A percentile compares a stretch with the other conserved stretches of the same genome.
Conservation (phyloP, 2,888 invertebrate genomes). For the Trachelus troglodyta region DNA sequence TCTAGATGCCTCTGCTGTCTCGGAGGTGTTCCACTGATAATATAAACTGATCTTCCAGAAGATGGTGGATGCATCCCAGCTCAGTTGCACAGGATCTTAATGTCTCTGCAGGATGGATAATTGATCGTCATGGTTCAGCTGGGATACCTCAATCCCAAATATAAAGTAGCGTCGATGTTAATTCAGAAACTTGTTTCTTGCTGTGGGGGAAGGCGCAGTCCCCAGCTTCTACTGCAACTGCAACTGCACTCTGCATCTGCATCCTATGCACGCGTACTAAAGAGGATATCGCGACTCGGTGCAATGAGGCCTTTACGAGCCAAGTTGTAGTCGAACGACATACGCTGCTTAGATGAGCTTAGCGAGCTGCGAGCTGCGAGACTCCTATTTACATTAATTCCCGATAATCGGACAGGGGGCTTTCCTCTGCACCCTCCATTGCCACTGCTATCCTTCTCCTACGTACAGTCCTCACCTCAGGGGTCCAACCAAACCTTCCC, state of each 20-base stretch:
- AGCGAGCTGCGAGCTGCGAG: constrained; percentile 30
- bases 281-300: neutral
- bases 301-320: constrained; percentile 24
- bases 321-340: constrained; percentile 31
- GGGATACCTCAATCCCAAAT: neutral
- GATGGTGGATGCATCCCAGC: neutral
- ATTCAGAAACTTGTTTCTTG: neutral
- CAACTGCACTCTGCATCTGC: neutral
- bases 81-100: neutral
- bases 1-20: constrained; percentile 21
- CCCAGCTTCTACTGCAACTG: neutral
- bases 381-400: constrained; percentile 54
- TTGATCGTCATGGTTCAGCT: neutral
- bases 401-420: constrained; percentile 49
- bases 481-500: neutral
- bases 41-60: constrained; percentile 43
- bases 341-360: constrained; percentile 41
- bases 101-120: neutral
- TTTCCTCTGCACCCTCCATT: neutral
- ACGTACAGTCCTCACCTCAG: neutral
- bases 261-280: neutral
- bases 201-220: neutral
- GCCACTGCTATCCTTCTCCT: neutral
- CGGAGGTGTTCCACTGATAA: constrained; percentile 35
- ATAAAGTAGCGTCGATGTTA: neutral